phyloP scores from a whole-genome alignment of 2,888 invertebrate genomes.

The Mesorhabditis sp. region DNA sequence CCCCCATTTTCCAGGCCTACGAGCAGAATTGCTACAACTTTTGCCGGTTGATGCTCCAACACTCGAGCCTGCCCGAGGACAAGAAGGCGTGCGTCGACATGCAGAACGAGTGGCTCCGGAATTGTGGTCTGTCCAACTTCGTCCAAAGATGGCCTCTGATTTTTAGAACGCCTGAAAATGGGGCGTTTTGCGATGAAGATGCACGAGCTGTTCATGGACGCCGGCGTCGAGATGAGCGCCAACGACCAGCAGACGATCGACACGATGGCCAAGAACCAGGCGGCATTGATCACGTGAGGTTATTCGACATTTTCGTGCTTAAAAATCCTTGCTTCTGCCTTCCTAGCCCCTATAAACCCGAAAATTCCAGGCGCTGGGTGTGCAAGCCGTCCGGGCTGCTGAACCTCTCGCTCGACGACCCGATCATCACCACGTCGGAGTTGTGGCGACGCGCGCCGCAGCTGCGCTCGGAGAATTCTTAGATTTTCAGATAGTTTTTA shows the following conservation, averaged over 20 bases:
- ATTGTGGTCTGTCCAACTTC: constrained; percentile 12
- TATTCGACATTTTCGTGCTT: not conserved
- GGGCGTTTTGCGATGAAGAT: constrained; percentile 30
- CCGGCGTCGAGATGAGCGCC: constrained; percentile 19
- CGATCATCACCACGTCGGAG: not conserved
- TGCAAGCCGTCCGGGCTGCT: not conserved
- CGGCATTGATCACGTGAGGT: constrained; percentile 21
- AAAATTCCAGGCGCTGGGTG: not conserved
- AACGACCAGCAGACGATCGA: constrained; percentile 24
- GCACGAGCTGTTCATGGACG: constrained; percentile 27
- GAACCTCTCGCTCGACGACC: not conserved
- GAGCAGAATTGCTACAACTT: not conserved
- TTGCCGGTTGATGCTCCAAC: not conserved
- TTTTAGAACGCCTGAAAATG: constrained; percentile 22
- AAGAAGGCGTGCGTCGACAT: not conserved
- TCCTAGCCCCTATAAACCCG: too few relatives aligned
- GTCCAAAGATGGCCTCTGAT: not conserved
- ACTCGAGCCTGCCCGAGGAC: not conserved
- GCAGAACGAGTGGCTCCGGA: constrained; percentile 6
- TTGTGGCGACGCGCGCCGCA: not conserved
- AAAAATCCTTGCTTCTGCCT: too few relatives aligned
- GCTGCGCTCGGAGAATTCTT: too few relatives aligned
- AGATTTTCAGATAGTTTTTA: too few relatives aligned
- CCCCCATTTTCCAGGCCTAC: too few relatives aligned
- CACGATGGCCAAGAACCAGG: constrained; percentile 26